phyloP scores from a whole-genome alignment of 2,888 invertebrate genomes.

The Conus canariensis region DNA sequence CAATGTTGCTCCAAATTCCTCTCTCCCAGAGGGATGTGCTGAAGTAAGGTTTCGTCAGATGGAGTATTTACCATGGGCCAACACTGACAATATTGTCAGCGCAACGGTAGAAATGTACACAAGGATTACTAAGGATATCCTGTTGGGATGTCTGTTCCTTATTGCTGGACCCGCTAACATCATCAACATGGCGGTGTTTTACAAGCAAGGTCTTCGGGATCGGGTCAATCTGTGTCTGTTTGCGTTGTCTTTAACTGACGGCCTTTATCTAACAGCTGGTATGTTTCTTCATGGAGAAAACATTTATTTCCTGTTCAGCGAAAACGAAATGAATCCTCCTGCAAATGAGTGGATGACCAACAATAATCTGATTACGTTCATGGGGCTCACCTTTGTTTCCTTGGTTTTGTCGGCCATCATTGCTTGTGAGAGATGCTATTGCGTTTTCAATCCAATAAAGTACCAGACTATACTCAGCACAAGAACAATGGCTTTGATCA shows the following conservation, averaged over 20 bases:
- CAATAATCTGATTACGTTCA: background rate
- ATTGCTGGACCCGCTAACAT: conserved; percentile 21
- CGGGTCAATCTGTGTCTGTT: conserved; percentile 27
- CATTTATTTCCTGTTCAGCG: background rate
- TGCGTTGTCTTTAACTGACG: background rate
- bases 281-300: conserved; percentile 12
- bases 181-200: conserved; percentile 31
- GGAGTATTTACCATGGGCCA: conserved; percentile 6
- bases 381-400: background rate
- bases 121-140: background rate
- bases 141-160: background rate
- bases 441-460: background rate
- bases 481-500: conserved; percentile 11
- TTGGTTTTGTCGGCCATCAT: background rate
- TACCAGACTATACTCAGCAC: conserved; percentile 21
- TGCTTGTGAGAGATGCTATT: conserved; percentile 3
- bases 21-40: background rate
- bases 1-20: background rate
- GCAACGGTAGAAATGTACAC: background rate
- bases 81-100: conserved; percentile 9
- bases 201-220: background rate
- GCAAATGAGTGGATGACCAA: background rate
- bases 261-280: background rate
- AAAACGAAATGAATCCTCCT: background rate
- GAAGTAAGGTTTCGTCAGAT: background rate